phyloP scores from a whole-genome alignment of 1,140 invertebrate species.

The Drosophila asahinai region DNA sequence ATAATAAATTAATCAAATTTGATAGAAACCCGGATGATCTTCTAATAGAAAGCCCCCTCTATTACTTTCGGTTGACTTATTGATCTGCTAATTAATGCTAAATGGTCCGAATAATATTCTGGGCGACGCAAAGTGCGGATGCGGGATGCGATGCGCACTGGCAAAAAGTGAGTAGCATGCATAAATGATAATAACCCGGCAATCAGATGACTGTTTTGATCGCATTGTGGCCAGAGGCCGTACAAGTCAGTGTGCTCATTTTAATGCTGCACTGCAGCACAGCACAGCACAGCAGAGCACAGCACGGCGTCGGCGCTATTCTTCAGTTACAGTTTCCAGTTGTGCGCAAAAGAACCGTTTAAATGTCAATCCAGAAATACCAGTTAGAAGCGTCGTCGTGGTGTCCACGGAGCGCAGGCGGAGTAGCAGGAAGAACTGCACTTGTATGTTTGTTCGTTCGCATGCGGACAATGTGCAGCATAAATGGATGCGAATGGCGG shows the following conservation, averaged over 20 bases:
- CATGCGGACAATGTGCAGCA: constrained; percentile 75
- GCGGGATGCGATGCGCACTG: constrained; percentile 19
- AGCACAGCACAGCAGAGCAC: background rate
- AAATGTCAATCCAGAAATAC: constrained; percentile 85
- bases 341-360: constrained; percentile 84
- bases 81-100: constrained; percentile 5
- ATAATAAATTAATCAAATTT: background rate
- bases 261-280: constrained; percentile 60
- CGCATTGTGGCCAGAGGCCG: constrained; percentile 62
- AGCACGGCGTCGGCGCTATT: constrained; percentile 42
- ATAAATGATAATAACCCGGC: constrained; percentile 66
- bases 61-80: constrained; percentile 10
- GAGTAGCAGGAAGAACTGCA: constrained; percentile 72
- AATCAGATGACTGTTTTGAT: constrained; percentile 57
- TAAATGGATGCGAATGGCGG: constrained; percentile 49
- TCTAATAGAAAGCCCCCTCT: background rate
- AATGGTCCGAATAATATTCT: constrained; percentile 25
- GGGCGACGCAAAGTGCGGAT: constrained; percentile 12
- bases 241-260: constrained; percentile 80
- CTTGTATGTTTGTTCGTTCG: constrained; percentile 70
- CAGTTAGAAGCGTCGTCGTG: constrained; percentile 73
- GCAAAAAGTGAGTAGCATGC: constrained; percentile 35
- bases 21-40: background rate
- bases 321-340: constrained; percentile 72
- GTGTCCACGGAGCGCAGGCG: constrained; percentile 48